These are phyloP conservation scores for Aporrectodea caliginosa DNA, from an alignment of 1,140 invertebrate genomes.

Conservation along the genomic window DNA sequence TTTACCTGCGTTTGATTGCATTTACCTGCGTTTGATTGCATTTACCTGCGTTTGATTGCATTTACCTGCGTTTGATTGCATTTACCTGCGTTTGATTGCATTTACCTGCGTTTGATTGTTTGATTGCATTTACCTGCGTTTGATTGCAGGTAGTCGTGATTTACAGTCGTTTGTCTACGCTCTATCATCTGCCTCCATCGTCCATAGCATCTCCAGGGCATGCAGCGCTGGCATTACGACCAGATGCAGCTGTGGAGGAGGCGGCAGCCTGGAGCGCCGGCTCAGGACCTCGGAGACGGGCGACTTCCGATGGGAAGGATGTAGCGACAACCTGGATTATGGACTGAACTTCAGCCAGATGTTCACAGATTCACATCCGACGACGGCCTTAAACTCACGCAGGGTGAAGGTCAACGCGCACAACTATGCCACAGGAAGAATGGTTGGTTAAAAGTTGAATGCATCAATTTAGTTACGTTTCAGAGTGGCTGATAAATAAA, in stretches of 20 bases:
- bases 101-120: too few species aligned
- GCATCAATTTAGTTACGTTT: too few species aligned
- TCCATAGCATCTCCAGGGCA: constrained; percentile 66
- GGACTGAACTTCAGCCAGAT: constrained; percentile 20
- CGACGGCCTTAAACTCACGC: constrained; percentile 9
- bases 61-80: too few species aligned
- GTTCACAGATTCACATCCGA: constrained; percentile 27
- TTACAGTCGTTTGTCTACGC: constrained; percentile 70
- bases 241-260: constrained; percentile 65
- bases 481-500: too few species aligned
- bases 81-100: too few species aligned
- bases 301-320: constrained; percentile 70
- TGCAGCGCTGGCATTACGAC: constrained; percentile 66
- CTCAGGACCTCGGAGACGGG: constrained; percentile 37
- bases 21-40: too few species aligned
- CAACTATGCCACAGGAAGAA: constrained; percentile 59
- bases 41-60: too few species aligned
- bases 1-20: too few species aligned
- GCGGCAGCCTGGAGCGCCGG: constrained; percentile 37
- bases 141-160: neutral
- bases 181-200: constrained; percentile 66
- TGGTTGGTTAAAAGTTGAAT: constrained; percentile 44
- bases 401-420: constrained; percentile 58
- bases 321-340: constrained; percentile 61
- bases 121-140: too few species aligned